Conservation (phyloP, 1,140 invertebrate genomes). For the Subanguina moxae region DNA sequence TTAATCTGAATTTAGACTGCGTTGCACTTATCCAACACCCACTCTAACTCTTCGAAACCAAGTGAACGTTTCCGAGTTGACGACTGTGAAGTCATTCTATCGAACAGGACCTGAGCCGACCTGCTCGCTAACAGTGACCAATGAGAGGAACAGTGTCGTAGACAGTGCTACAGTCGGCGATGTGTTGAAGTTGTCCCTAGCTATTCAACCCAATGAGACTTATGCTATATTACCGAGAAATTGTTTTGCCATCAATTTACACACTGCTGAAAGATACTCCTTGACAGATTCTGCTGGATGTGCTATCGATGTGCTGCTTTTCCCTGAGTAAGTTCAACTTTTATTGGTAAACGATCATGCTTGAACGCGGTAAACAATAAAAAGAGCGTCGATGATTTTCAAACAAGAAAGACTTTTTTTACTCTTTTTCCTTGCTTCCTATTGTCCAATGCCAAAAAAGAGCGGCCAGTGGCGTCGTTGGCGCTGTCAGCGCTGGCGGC, state of each 20-base stretch:
- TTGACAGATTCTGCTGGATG: slow-evolving; percentile 52
- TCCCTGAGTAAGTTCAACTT: slow-evolving; percentile 40
- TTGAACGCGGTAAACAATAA: too few species aligned
- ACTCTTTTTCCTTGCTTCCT: too few species aligned
- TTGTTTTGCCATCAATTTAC: slow-evolving; percentile 54
- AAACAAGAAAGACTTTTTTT: too few species aligned
- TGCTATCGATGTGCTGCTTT: slow-evolving; percentile 49
- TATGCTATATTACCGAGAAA: slow-evolving; percentile 49
- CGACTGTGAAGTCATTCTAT: slow-evolving; percentile 34
- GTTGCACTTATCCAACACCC: slow-evolving; percentile 45
- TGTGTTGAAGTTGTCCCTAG: slow-evolving; percentile 40
- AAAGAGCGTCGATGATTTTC: too few species aligned
- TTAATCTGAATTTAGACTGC: slow-evolving; percentile 16
- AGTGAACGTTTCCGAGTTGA: slow-evolving; percentile 45
- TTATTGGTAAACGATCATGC: too few species aligned
- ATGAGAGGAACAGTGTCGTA: slow-evolving; percentile 37
- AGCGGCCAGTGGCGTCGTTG: too few species aligned
- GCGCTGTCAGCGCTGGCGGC: too few species aligned
- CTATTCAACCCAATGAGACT: slow-evolving; percentile 38
- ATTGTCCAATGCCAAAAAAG: too few species aligned
- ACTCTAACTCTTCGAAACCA: slow-evolving; percentile 25
- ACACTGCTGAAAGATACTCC: slow-evolving; percentile 51
- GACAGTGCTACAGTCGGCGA: slow-evolving; percentile 50
- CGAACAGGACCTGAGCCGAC: slow-evolving; percentile 35
- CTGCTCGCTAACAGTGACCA: slow-evolving; percentile 43